A percentile compares a stretch with the other conserved stretches of the same genome.
phyloP scores from a whole-genome alignment of 64 coral and sea anemone species.

The Acropora tenuis region DNA sequence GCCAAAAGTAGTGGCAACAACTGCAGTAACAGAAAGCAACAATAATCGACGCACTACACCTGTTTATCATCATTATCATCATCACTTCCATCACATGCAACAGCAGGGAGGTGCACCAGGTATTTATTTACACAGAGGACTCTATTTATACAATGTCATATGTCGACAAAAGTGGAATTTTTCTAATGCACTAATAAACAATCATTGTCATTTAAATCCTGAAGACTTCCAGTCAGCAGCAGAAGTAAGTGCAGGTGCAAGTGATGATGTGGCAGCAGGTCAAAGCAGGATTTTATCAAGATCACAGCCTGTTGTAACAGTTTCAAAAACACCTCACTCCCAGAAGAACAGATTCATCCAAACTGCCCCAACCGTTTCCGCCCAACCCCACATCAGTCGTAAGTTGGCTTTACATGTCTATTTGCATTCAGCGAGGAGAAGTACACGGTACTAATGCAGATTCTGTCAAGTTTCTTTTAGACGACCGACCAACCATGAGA shows the following conservation, averaged over 20 bases:
- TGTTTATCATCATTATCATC: conserved; percentile 94
- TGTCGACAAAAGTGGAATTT: no score
- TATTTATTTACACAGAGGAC: not conserved
- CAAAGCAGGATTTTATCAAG: not conserved
- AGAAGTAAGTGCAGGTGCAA: conserved; percentile 12
- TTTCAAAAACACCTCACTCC: not conserved
- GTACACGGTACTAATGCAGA: no score
- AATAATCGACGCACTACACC: conserved; percentile 73
- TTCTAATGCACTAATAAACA: no score
- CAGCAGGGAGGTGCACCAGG: conserved; percentile 22
- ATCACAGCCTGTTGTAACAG: not conserved
- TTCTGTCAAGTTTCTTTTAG: no score
- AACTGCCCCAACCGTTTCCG: not conserved
- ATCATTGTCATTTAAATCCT: not conserved
- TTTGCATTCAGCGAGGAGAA: no score
- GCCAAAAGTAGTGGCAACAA: conserved; percentile 7
- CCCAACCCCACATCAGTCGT: no score
- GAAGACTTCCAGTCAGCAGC: conserved; percentile 16
- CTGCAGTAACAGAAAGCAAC: conserved; percentile 14
- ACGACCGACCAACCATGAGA: no score
- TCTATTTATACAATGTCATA: not conserved
- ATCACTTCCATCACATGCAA: conserved; percentile 87
- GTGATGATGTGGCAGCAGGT: conserved; percentile 12
- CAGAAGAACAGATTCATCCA: not conserved
- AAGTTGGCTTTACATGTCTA: no score